Evolutionary conservation across 1,140 invertebrate species (phyloP).

Genomic region (Heliconius congener): DNA sequence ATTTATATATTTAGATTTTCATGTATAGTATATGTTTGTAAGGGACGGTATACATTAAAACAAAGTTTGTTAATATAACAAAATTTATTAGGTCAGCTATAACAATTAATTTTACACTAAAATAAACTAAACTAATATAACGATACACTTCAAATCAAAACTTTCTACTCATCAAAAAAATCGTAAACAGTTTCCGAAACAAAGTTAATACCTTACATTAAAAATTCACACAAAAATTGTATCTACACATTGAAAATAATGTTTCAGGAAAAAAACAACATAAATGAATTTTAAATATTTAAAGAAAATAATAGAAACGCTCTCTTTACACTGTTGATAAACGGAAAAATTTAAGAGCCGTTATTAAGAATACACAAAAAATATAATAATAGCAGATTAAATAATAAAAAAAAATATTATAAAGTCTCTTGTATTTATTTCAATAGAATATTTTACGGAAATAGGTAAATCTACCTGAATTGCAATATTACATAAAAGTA

Average conservation of each 20-base stretch:
- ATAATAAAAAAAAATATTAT: neutral
- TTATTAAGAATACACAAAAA: neutral
- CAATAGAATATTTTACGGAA: neutral
- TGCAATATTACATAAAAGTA: neutral
- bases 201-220: neutral
- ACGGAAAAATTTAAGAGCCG: neutral
- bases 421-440: neutral
- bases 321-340: neutral
- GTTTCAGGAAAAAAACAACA: neutral
- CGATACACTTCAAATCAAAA: neutral
- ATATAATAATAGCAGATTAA: neutral
- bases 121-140: constrained; percentile 22
- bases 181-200: neutral
- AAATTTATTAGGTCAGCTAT: constrained; percentile 47
- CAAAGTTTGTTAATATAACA: constrained; percentile 62
- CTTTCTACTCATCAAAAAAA: neutral
- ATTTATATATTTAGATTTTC: too few species aligned
- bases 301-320: neutral
- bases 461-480: neutral
- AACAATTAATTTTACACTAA: constrained; percentile 15
- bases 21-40: too few species aligned
- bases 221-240: neutral
- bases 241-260: neutral
- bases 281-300: neutral
- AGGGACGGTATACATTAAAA: constrained; percentile 15